phyloP scores from a whole-genome alignment of 2,888 invertebrate species.

The Melinopterus prodromus region DNA sequence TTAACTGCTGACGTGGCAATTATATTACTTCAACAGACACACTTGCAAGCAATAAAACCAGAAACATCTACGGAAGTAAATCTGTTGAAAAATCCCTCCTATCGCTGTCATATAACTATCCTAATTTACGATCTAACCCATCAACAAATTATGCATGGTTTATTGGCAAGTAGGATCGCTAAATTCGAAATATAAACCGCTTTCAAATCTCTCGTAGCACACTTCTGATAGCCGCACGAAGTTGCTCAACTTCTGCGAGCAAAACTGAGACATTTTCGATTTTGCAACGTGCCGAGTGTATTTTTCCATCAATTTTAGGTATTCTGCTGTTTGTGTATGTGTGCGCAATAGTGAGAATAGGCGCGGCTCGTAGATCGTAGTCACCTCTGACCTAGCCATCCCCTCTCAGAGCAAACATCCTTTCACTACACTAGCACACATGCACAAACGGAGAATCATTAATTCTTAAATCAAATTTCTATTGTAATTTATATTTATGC shows the following conservation, averaged over 20 bases:
- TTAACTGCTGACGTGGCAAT: too few species aligned
- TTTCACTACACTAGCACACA: background rate
- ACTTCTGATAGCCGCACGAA: too few species aligned
- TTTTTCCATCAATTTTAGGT: background rate
- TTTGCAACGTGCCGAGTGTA: background rate
- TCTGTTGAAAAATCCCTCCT: too few species aligned
- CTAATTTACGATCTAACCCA: too few species aligned
- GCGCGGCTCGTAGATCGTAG: background rate
- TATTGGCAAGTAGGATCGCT: too few species aligned
- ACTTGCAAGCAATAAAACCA: too few species aligned
- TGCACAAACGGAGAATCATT: background rate
- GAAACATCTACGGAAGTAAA: too few species aligned
- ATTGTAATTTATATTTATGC: background rate
- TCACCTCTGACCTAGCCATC: background rate
- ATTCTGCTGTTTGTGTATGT: background rate
- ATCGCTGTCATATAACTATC: too few species aligned
- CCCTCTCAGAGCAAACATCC: background rate
- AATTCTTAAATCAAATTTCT: background rate
- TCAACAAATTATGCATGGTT: too few species aligned
- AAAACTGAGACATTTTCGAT: background rate
- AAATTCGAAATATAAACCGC: too few species aligned
- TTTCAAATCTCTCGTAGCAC: too few species aligned
- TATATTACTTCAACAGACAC: too few species aligned
- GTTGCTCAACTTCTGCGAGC: background rate
- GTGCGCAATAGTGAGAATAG: background rate